Conservation (phyloP, 1,140 invertebrate genomes). For the Cotesia vestalis region DNA sequence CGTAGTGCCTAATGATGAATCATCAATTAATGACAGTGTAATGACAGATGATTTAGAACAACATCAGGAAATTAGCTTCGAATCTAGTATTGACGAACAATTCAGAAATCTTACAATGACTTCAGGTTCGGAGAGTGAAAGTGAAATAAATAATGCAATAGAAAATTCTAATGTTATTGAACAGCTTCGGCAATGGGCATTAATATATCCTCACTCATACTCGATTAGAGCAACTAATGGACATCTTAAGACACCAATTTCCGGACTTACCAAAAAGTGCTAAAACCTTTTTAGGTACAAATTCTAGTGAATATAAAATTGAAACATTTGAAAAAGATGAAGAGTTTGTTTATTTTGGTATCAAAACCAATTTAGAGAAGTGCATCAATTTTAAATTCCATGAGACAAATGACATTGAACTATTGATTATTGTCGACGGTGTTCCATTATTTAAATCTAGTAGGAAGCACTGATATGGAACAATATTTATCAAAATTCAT, state of each 20-base stretch:
- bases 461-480: conserved; percentile 1
- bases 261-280: conserved; percentile 24
- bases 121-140: conserved; percentile 1
- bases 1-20: neutral
- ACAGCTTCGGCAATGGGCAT: conserved; percentile 39
- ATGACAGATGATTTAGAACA: neutral
- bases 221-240: conserved; percentile 38
- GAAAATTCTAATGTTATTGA: conserved; percentile 29
- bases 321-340: conserved; percentile 2
- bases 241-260: conserved; percentile 38
- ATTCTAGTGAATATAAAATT: conserved; percentile 9
- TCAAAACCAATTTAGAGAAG: conserved; percentile 1
- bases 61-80: neutral
- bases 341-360: conserved; percentile 30
- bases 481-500: conserved; percentile 27
- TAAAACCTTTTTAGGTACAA: conserved; percentile 24
- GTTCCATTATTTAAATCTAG: conserved; percentile 38
- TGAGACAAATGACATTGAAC: conserved; percentile 1
- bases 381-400: conserved; percentile 21
- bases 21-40: neutral
- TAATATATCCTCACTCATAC: conserved; percentile 29
- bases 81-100: neutral
- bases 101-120: neutral
- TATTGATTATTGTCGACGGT: conserved; percentile 28
- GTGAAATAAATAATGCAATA: neutral